Evolutionary conservation across 2,888 invertebrate species (phyloP), one percentile per base, ranked within the genome.

Genomic region (Unio delphinus): DNA sequence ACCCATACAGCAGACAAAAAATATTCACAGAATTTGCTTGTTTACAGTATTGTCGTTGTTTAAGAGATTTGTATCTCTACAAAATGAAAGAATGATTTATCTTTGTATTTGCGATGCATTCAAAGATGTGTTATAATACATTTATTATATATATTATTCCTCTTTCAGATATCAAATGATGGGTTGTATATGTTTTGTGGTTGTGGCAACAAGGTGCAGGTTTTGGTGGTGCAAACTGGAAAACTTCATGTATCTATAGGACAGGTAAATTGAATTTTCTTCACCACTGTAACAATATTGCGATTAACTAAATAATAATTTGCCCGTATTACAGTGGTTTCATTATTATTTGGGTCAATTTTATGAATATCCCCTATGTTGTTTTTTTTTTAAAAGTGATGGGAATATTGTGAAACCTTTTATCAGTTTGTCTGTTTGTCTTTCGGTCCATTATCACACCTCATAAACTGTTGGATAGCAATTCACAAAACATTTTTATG

Each of bases 111-210:
- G 26, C 6, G 28, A 26, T 65, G 30, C 34, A n/a, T 59, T 65
- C 20, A 23, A 17, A 34, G 26, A 17, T 30, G 34, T 57, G 26
- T n/a, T 56, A 23, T 68, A 34, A 64, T 30, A 62, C 56, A n/a
- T n/a, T 61, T 61, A 61, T 30, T 20, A 18, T 64, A 45, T 23
- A 64, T n/a, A n/a, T 61, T 70, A 76, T 55, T 76, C 71, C 65
- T 72, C 65, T 64, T 81, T 45, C 81, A 92, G 90, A 95, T 95
- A 94, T 93, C 94, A 67, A 89, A 91, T 55, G 93, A 95, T 91
- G 95, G 95, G 0, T 90, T 92, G 26, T 90, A 92, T 67, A 90
- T 97, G 55, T 93, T 95, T 59, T 96, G 96, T 87, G 94, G 94
- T 77, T 95, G 95, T 89, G 92, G 93, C 55, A 92, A 93, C 72